Conservation (phyloP, 2,113 vertebrate genomes). For the Onychostoma macrolepis region DNA sequence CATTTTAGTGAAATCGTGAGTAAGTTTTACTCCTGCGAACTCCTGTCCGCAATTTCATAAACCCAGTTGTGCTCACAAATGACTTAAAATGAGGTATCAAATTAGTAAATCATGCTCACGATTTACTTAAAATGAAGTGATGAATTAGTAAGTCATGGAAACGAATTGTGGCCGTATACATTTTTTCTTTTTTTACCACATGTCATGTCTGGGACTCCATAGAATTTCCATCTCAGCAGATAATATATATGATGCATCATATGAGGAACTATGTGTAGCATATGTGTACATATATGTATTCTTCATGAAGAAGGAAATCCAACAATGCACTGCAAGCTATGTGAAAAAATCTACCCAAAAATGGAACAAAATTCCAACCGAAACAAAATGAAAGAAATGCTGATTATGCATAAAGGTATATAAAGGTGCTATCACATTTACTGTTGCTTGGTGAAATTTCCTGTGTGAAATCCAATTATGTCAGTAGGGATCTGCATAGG, state of each 20-base stretch:
- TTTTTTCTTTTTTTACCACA: no score
- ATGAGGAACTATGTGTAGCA: background rate
- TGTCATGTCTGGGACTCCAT: no score
- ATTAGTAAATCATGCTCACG: no score
- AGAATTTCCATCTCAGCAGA: background rate
- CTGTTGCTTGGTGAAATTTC: background rate
- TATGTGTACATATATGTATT: background rate
- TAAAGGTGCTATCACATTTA: background rate
- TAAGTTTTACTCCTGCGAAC: background rate
- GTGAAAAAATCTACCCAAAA: background rate
- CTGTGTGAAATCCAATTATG: background rate
- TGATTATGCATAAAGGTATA: background rate
- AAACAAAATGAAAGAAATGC: no score
- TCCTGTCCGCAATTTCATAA: no score
- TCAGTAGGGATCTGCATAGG: background rate
- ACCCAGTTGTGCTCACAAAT: no score
- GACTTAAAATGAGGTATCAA: no score
- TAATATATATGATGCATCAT: background rate
- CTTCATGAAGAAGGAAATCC: background rate
- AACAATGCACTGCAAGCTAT: background rate
- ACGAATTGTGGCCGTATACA: no score
- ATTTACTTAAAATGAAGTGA: no score
- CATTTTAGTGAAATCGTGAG: background rate
- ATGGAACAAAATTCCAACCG: background rate
- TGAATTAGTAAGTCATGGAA: no score